Evolutionary conservation across 2,797 vertebrate species (phyloP), one percentile per base, ranked within the genome.

Genomic region (Smutsia gigantea): DNA sequence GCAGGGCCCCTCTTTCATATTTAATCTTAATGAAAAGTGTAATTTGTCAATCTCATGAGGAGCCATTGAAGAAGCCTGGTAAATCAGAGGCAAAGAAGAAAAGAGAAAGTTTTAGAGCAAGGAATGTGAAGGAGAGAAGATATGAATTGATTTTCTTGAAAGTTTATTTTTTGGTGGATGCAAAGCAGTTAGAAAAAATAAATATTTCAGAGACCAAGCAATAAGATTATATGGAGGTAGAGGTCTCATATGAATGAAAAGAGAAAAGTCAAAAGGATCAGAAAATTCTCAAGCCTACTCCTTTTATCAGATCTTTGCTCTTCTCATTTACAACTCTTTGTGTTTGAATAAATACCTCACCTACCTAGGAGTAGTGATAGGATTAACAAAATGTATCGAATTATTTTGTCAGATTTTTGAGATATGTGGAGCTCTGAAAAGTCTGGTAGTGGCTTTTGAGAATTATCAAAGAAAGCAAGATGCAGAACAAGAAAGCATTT

Each of bases 381-480:
- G 7, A 8, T 46, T 79, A 53, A 75, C n/a, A 61, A 93, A 92
- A 93, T 25, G 27, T 63, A 7, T 79, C 71, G 53, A 63, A 46
- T 71, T 25, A n/a, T 4, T 93, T 39, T 85, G 39, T 85, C 57
- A 53, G 46, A 75, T 59, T 64, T 78, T 95, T 85, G 57, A 46
- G n/a, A 51, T 53, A 18, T 18, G 49, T 10, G 0, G 23, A 92
- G 29, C 79, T 84, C 72, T 91, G 91, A 63, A 37, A 81, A 51
- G 13, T 49, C 89, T 55, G 27, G 6, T 14, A 15, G 31, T 79
- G 25, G 18, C n/a, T 3, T 83, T 87, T 92, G 85, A 97, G 64
- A 84, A 90, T 87, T 94, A 63, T 9, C 25, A 49, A 87, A 83
- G 46, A 49, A 96, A 77, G 46, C 72, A 63, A 68, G 59, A 55